These are phyloP conservation scores for Cossypha niveicapilla DNA, from an alignment of 2,797 vertebrate species.

Conservation along the genomic window DNA sequence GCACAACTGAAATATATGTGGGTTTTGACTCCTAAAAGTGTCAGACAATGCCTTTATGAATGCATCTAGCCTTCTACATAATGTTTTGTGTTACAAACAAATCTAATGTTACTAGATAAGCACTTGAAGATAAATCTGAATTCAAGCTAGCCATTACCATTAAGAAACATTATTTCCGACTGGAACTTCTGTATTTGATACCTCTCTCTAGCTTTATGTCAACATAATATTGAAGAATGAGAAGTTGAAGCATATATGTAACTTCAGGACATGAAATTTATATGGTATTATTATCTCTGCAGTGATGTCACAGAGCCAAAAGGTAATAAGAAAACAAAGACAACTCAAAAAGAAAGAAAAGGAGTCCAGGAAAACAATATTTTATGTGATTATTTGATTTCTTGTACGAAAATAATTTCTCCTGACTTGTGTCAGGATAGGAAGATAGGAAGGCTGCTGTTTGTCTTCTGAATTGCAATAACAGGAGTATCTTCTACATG, in stretches of 20 bases:
- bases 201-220: not conserved
- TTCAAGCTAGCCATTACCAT: not conserved
- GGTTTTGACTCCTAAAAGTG: slow-evolving; percentile 27
- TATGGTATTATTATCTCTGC: not conserved
- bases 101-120: not conserved
- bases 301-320: not conserved
- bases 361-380: not conserved
- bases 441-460: not conserved
- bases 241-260: not conserved
- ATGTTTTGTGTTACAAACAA: not conserved
- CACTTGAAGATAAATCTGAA: not conserved
- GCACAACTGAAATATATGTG: not conserved
- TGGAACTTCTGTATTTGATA: not conserved
- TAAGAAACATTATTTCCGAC: slow-evolving; percentile 8
- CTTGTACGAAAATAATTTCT: not conserved
- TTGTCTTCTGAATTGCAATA: not conserved
- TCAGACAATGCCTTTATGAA: slow-evolving; percentile 28
- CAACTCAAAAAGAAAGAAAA: not conserved
- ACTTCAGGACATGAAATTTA: not conserved
- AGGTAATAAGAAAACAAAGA: not conserved
- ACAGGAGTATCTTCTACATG: not conserved
- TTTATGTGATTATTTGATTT: not conserved
- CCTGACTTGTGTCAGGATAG: not conserved
- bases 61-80: not conserved
- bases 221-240: slow-evolving; percentile 10